Evolutionary conservation across 2,888 invertebrate species (phyloP), one percentile per base, ranked within the genome.

Genomic region (Dione juno): DNA sequence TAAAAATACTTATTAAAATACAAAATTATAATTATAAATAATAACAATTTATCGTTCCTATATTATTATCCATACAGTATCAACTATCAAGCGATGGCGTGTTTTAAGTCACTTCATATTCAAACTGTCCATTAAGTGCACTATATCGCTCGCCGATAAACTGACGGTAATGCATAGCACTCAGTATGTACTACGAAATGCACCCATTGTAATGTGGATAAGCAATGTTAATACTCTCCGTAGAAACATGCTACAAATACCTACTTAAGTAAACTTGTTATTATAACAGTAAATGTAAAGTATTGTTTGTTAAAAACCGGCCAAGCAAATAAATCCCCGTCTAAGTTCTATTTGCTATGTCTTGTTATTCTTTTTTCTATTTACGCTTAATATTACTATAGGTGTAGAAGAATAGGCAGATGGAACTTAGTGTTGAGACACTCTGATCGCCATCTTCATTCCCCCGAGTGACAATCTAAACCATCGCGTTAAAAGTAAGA

Each of bases 111-210:
- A 69, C 61, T 69, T 64, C 64, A 61, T 37, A 65, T 59, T 66
- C 48, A 65, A 67, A 67, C 64, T 61, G 63, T 73, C 68, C 68
- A 54, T 63, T 71, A 63, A 73, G 73, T 68, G 73, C 71, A 69
- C 63, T 63, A 52, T 66, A 53, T 71, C 69, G 63, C 41, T 40
- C 35, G 48, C 45, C 67, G 67, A 73, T 71, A 71, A 63, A 69
- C 63, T 63, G 61, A n/a, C 57, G 61, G 63, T 73, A 71, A 64
- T 66, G 66, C 63, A 70, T n/a, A 57, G 70, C 66, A 71, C 71
- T 71, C 52, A 63, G 63, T 48, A 64, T 45, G 45, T 69, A 48
- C 58, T 50, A 68, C n/a, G 59, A 61, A 45, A 61, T 61, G 61
- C 61, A 61, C 28, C 43, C 43, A 35, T 57, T 57, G 35, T 37